phyloP scores from a whole-genome alignment of 2,888 invertebrate species.

The Watsonalla cultraria region DNA sequence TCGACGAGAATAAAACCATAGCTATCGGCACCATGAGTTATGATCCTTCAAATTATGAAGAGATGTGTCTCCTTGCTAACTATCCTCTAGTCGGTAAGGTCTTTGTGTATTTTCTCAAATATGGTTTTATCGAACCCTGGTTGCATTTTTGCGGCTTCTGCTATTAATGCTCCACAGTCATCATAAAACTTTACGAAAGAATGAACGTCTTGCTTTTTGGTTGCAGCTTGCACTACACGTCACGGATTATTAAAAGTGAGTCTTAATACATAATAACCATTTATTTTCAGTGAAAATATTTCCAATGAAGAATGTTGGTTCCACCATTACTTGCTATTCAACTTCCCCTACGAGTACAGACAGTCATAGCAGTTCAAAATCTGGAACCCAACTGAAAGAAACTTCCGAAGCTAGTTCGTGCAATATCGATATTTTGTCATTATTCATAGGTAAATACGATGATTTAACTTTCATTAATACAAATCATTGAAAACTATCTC shows the following conservation, averaged over 20 bases:
- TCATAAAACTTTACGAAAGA: no score
- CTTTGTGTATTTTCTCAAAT: neutral
- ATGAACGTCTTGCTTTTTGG: no score
- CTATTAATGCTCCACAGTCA: no score
- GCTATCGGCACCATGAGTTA: conserved; percentile 46
- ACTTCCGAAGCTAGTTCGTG: conserved; percentile 42
- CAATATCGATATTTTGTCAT: conserved; percentile 54
- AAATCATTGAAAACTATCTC: neutral
- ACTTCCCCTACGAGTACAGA: neutral
- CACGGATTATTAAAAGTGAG: no score
- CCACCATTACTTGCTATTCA: conserved; percentile 4
- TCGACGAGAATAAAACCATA: conserved; percentile 15
- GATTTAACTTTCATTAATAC: neutral
- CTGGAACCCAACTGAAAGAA: conserved; percentile 3
- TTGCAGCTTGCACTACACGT: no score
- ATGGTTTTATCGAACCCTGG: conserved; percentile 4
- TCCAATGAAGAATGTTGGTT: conserved; percentile 24
- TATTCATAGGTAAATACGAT: conserved; percentile 38
- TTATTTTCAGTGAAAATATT: conserved; percentile 32
- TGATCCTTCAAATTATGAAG: conserved; percentile 63
- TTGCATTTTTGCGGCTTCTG: no score
- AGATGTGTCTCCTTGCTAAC: conserved; percentile 58
- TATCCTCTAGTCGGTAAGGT: conserved; percentile 53
- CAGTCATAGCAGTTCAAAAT: conserved; percentile 5
- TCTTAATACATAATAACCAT: no score